Conservation (phyloP, 2,797 vertebrate species). For the Silurus aristotelis region DNA sequence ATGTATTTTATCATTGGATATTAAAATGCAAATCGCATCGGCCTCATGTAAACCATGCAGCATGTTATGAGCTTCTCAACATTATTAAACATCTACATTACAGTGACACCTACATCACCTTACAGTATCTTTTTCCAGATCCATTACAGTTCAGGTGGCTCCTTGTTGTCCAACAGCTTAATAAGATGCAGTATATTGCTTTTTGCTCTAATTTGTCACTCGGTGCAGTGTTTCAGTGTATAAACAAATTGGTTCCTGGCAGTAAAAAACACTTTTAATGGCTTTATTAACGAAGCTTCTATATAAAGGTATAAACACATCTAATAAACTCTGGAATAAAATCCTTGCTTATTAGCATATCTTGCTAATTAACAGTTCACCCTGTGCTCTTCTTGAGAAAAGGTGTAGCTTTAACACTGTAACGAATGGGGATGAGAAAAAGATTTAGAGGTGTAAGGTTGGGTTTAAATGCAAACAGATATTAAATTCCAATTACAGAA, state of each 20-base stretch:
- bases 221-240: not conserved
- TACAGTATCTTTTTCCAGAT: not conserved
- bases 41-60: not conserved
- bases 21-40: too few relatives aligned
- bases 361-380: constrained; percentile 6
- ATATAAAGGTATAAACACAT: constrained; percentile 20
- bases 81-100: not conserved
- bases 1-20: too few relatives aligned
- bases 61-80: not conserved
- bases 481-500: too few relatives aligned
- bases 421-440: constrained; percentile 30
- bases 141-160: not conserved
- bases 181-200: not conserved
- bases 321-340: not conserved
- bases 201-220: not conserved
- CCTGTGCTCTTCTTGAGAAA: not conserved
- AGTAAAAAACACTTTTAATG: not conserved
- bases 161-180: not conserved
- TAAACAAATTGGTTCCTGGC: not conserved
- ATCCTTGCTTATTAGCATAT: constrained; percentile 16
- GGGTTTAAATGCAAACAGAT: not conserved
- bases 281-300: constrained; percentile 8
- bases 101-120: not conserved
- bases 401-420: not conserved
- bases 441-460: not conserved